Base-by-base conservation (phyloP, 2,888 invertebrate genomes). In the Diarsia brunnea region DNA sequence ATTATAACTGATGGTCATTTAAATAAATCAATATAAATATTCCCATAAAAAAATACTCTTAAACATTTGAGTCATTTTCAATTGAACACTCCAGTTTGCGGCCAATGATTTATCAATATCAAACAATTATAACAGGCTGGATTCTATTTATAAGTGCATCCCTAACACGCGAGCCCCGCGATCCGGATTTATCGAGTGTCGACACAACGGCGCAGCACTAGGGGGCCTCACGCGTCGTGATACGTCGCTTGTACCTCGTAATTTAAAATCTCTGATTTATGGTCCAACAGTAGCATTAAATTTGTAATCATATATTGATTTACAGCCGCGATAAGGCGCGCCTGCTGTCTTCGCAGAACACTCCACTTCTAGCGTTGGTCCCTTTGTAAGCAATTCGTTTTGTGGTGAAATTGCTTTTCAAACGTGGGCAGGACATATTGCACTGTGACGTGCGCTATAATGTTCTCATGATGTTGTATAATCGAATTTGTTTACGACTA, bases 241-340 rank as follows among this genome's bases (percentile, higher is more conserved):
- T 93, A 92, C 95, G 92, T 93, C 92, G 93, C 94, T 92, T 93
- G 95, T 95, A 95, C 92, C 92, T 95, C 96, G 95, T 96, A 95
- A 96, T 95, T 96, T 95, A 95, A 95, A 96, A 95, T 95, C 91
- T 89, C 94, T 95, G 96, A 96, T 96, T 96, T 96, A 96, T 95
- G 94, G 94, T 92, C 92, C 95, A 96, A 96, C 96, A 94, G 96
- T 96, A 96, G 96, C 96, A 96, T 96, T 96, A 96, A 96, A 96
- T 96, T 96, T 96, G 96, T 96, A 96, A 96, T 96, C 96, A 96
- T 95, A 96, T 96, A 96, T 96, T 96, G 96, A 96, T 96, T 96
- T 96, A 96, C 95, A 94, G 93, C 93, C 80, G 86, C 95, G 96
- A 96, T 96, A 96, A 95, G 95, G 94, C 90, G 93, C 93, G 91